Base-by-base conservation (phyloP, 2,888 invertebrate genomes). In the Acrobasis repandana region DNA sequence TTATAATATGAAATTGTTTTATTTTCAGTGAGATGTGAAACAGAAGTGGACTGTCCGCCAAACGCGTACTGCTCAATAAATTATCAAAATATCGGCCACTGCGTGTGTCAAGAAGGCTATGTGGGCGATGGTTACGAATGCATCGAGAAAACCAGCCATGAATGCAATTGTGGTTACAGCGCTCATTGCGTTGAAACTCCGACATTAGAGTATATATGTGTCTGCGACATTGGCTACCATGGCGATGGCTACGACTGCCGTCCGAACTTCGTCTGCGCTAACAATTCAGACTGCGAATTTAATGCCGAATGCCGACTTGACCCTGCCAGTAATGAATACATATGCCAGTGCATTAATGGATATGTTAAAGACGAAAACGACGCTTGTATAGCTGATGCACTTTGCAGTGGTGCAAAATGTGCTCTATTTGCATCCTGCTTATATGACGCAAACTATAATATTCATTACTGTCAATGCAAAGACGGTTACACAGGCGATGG, bases 101-200 rank as follows among this genome's bases (percentile, higher is more conserved):
- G 98, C 77, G 93, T 94, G 51, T 98, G 98, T 78, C 95, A 95
- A 63, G 93, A 94, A n/a, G 97, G 97, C 4, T 98, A 94, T 85
- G 94, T 95, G 75, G 98, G 98, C 20, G 96, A 98, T 80, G 98
- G 97, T 9, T 94, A 93, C 65, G 94, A 93, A 69, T 98, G 98
- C 78, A 92, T 89, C 1, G 94, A 94, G 63, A 81, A 82, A 59
- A 79, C 85, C 3, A 81, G 84, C 11, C 73, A 80, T 0, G 76
- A 71, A 60, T 91, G 90, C 64, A 93, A 94, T 46, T 98, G 98
- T 76, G 95, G 95, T 65, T 82, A 88, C 0, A 95, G 96, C 75
- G 97, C 97, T 33, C 93, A 93, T 52, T 98, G 98, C 82, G 88
- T 93, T 34, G 95, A 94, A 71, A 95, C 96, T 67, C 94, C 94